Conservation (phyloP, 64 coral and sea anemone genomes). For the Montipora sp. region DNA sequence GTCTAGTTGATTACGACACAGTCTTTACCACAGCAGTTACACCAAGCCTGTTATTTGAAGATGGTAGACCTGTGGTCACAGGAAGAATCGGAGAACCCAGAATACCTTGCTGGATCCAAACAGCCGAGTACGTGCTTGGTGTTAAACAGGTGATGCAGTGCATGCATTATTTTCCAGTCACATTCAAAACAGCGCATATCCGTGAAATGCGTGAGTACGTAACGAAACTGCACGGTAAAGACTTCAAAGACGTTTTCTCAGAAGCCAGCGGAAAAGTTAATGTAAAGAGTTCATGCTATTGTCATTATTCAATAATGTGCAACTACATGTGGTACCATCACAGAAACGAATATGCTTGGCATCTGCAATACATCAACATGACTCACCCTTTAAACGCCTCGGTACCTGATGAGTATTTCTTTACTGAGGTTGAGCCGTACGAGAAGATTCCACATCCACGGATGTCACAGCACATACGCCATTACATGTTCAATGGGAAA, state of each 20-base stretch:
- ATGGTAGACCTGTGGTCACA: too few relatives aligned
- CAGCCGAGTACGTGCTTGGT: background rate
- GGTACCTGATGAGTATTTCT: too few relatives aligned
- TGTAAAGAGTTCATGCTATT: background rate
- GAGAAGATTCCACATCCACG: too few relatives aligned
- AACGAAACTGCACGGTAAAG: too few relatives aligned
- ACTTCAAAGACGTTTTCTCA: background rate
- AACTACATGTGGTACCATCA: background rate
- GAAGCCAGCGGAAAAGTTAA: background rate
- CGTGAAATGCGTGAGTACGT: too few relatives aligned
- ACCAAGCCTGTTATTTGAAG: too few relatives aligned
- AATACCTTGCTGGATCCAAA: background rate
- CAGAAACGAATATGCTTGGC: background rate
- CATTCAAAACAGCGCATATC: background rate
- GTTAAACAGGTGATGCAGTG: background rate
- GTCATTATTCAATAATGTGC: background rate
- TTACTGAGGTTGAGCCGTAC: too few relatives aligned
- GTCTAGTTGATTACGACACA: too few relatives aligned
- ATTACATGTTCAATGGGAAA: too few relatives aligned
- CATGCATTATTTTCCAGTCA: background rate
- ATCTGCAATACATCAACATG: background rate
- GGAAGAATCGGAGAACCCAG: too few relatives aligned
- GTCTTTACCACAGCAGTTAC: too few relatives aligned
- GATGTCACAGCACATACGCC: too few relatives aligned
- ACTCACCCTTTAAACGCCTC: background rate